phyloP scores from a whole-genome alignment of 2,797 vertebrate genomes.

The Pogonophryne albipinna region DNA sequence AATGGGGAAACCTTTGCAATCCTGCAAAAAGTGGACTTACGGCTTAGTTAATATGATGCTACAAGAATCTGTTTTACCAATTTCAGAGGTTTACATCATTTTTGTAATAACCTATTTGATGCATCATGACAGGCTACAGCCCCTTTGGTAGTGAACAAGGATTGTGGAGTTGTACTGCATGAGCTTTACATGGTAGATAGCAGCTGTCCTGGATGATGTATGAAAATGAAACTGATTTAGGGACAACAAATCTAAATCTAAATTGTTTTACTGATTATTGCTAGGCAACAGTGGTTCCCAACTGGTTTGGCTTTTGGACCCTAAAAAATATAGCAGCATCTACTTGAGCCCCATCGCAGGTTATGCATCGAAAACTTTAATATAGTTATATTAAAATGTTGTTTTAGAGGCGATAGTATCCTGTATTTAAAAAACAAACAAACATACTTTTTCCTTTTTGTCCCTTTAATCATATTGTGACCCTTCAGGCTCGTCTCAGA shows the following conservation, averaged over 20 bases:
- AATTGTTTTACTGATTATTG: not conserved
- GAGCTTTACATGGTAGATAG: not conserved
- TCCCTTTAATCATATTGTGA: too few species aligned
- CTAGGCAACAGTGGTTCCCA: not conserved
- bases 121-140: not conserved
- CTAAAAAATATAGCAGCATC: not conserved
- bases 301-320: not conserved
- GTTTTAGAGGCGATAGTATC: not conserved
- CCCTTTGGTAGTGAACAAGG: not conserved
- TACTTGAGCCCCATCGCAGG: not conserved
- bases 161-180: not conserved
- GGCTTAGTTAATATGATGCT: not conserved
- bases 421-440: not conserved
- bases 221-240: conserved; percentile 2
- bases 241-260: too few species aligned
- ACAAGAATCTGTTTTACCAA: not conserved
- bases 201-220: not conserved
- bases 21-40: conserved; percentile 2
- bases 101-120: not conserved
- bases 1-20: not conserved
- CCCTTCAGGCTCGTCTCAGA: not conserved
- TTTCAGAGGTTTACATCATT: not conserved
- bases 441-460: not conserved
- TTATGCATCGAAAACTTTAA: not conserved
- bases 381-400: too few species aligned